phyloP scores from a whole-genome alignment of 2,797 vertebrate species.

The Dipus sagitta region DNA sequence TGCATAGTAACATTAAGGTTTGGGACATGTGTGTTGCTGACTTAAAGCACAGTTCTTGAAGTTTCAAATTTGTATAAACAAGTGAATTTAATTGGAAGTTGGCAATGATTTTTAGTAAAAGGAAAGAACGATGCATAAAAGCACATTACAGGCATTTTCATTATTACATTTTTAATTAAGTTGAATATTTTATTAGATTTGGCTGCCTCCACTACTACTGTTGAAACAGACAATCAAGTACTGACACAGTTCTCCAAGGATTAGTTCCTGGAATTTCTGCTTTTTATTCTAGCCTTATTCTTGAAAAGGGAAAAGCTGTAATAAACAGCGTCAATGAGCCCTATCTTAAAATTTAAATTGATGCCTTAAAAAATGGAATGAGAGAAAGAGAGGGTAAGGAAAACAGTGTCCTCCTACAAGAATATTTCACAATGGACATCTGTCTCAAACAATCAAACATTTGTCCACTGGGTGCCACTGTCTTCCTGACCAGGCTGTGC shows the following conservation, averaged over 20 bases:
- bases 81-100: constrained; percentile 45
- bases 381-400: background rate
- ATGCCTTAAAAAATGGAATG: background rate
- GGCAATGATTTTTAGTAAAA: constrained; percentile 24
- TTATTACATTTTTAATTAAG: constrained; percentile 68
- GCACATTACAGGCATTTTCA: constrained; percentile 35
- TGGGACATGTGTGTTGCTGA: background rate
- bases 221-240: constrained; percentile 41
- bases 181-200: constrained; percentile 61
- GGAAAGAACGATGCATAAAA: background rate
- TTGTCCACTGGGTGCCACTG: constrained; percentile 83
- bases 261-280: constrained; percentile 48
- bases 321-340: background rate
- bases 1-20: background rate
- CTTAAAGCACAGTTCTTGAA: background rate
- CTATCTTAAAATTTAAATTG: constrained; percentile 25
- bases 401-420: background rate
- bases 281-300: constrained; percentile 24
- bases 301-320: constrained; percentile 27
- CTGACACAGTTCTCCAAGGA: constrained; percentile 7
- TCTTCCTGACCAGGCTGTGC: constrained; percentile 63
- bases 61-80: constrained; percentile 43
- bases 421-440: constrained; percentile 30
- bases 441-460: constrained; percentile 64
- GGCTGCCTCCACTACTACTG: constrained; percentile 23